These are phyloP conservation scores for Delia radicum DNA, from an alignment of 1,140 invertebrate genomes.

Conservation along the genomic window DNA sequence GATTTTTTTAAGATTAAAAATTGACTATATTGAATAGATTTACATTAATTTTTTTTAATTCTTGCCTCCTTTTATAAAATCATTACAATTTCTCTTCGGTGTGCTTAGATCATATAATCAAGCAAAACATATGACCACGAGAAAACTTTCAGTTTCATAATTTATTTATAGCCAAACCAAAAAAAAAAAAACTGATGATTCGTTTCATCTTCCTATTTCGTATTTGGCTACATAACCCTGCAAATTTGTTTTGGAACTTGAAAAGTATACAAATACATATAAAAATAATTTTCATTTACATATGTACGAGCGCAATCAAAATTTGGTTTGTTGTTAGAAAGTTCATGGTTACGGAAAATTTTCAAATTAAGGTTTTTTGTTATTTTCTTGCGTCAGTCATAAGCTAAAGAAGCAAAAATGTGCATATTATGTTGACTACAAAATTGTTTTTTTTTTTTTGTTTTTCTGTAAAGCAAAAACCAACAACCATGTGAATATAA, in stretches of 20 bases:
- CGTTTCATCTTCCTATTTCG: not conserved
- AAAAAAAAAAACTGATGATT: not conserved
- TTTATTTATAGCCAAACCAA: not conserved
- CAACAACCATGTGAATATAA: not conserved
- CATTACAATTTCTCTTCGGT: no score
- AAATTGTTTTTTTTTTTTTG: not conserved
- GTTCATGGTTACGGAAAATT: not conserved
- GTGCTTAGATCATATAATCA: no score
- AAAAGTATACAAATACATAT: not conserved
- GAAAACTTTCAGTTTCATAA: conserved; percentile 4
- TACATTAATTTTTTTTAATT: no score
- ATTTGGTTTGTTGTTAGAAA: not conserved
- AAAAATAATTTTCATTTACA: no score
- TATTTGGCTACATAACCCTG: not conserved
- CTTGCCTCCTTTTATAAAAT: no score
- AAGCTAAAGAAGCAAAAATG: not conserved
- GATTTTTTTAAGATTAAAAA: no score
- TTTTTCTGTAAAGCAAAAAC: not conserved
- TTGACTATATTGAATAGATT: no score
- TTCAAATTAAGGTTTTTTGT: not conserved
- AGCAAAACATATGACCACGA: not conserved
- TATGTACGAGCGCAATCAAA: not conserved
- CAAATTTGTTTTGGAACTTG: not conserved
- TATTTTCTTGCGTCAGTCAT: no score
- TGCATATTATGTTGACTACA: not conserved